Conservation (phyloP, 2,797 vertebrate species). For the Malacoctenus gilli region DNA sequence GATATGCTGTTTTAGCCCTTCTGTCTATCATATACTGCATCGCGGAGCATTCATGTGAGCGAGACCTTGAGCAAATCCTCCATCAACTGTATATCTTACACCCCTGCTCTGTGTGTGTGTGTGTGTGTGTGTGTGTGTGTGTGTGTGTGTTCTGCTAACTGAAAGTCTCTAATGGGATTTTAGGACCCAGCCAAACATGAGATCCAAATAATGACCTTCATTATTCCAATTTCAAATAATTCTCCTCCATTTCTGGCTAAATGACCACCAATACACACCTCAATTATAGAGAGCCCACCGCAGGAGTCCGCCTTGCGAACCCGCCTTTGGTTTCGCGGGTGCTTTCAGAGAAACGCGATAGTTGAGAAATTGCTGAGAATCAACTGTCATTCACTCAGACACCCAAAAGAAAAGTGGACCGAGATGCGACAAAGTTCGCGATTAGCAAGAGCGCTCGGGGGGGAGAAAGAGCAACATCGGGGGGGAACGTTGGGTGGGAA, state of each 20-base stretch:
- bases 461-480: too few species aligned
- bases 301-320: conserved; percentile 36
- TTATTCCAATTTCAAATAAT: conserved; percentile 62
- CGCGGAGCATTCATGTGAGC: too few species aligned
- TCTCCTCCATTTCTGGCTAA: conserved; percentile 41
- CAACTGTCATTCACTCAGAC: neutral
- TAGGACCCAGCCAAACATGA: conserved; percentile 24
- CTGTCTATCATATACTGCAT: too few species aligned
- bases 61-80: neutral
- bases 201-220: conserved; percentile 52
- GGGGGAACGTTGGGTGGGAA: too few species aligned
- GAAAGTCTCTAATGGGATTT: conserved; percentile 1
- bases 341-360: conserved; percentile 6
- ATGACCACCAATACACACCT: conserved; percentile 57
- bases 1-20: too few species aligned
- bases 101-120: neutral
- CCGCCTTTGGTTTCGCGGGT: conserved; percentile 26
- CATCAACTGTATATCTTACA: neutral
- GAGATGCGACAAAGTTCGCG: neutral
- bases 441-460: too few species aligned
- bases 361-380: conserved; percentile 4
- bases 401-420: neutral
- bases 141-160: conserved; percentile 15
- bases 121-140: neutral
- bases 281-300: conserved; percentile 39